Evolutionary conservation across 2,888 invertebrate genomes (phyloP).

Genomic region (Leptopterna dolabrata): DNA sequence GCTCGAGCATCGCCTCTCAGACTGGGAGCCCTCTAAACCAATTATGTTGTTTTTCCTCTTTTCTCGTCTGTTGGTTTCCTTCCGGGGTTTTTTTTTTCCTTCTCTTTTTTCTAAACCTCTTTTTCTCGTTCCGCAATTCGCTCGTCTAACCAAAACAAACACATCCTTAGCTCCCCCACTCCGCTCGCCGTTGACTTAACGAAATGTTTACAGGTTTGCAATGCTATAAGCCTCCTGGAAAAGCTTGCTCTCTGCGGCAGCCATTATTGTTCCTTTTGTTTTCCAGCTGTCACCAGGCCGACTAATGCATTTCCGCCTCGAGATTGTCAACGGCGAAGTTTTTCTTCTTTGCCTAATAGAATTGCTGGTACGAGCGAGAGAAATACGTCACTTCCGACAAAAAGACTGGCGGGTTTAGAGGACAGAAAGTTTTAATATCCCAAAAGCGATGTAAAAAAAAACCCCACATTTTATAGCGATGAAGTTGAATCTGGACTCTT

Average conservation of each 20-base stretch:
- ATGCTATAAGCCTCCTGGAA: neutral
- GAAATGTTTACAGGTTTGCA: neutral
- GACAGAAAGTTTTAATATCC: no score
- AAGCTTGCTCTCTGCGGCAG: neutral
- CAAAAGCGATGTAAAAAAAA: no score
- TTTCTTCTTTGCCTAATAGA: no score
- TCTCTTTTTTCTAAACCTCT: neutral
- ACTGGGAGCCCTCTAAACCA: constrained; percentile 13
- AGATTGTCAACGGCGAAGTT: no score
- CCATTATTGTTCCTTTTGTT: neutral
- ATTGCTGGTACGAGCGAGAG: no score
- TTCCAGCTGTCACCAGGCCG: neutral
- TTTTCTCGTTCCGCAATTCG: neutral
- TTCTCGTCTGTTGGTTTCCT: neutral
- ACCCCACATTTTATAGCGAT: no score
- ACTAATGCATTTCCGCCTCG: no score
- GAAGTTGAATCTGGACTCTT: no score
- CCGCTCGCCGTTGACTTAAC: neutral
- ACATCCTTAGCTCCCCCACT: neutral
- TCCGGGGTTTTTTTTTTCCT: neutral
- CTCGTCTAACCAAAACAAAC: neutral
- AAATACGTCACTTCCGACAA: no score
- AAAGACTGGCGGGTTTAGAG: no score
- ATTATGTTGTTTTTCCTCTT: constrained; percentile 15
- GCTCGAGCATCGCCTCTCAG: neutral